These are phyloP conservation scores for Irena cyanogastra DNA, from an alignment of 2,113 vertebrate genomes.

Conservation along the genomic window DNA sequence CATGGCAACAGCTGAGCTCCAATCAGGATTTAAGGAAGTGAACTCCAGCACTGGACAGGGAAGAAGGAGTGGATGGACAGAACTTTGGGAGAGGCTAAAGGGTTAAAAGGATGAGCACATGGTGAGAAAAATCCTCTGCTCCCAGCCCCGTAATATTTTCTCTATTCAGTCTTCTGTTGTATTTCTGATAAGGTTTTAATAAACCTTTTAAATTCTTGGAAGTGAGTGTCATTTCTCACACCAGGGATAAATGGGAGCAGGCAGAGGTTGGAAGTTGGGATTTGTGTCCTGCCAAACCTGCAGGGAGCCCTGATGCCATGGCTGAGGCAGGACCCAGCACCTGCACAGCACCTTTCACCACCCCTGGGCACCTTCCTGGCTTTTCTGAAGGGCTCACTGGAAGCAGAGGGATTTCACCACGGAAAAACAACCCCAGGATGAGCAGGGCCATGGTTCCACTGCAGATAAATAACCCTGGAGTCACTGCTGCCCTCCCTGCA, in stretches of 20 bases:
- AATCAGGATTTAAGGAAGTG: too few species aligned
- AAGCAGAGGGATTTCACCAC: not conserved
- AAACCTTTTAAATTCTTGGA: too few species aligned
- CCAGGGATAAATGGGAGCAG: not conserved
- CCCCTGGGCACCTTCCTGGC: accelerated
- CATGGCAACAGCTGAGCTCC: too few species aligned
- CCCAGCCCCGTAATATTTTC: too few species aligned
- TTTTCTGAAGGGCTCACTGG: accelerated
- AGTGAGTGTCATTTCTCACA: too few species aligned
- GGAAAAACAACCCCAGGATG: not conserved
- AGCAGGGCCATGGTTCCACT: accelerated
- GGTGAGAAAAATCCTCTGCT: too few species aligned
- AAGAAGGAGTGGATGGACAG: too few species aligned
- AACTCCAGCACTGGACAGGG: too few species aligned
- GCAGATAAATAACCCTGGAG: not conserved
- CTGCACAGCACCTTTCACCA: not conserved
- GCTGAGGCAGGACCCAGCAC: not conserved
- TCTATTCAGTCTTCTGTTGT: too few species aligned
- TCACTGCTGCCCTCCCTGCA: not conserved
- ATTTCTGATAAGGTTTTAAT: too few species aligned
- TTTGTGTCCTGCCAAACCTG: not conserved
- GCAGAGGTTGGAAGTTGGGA: not conserved
- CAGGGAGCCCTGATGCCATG: accelerated
- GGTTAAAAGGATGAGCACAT: too few species aligned
- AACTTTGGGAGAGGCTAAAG: too few species aligned